Evolutionary conservation across 2,113 vertebrate species (phyloP).

Genomic region (Acanthochromis polyacanthus): DNA sequence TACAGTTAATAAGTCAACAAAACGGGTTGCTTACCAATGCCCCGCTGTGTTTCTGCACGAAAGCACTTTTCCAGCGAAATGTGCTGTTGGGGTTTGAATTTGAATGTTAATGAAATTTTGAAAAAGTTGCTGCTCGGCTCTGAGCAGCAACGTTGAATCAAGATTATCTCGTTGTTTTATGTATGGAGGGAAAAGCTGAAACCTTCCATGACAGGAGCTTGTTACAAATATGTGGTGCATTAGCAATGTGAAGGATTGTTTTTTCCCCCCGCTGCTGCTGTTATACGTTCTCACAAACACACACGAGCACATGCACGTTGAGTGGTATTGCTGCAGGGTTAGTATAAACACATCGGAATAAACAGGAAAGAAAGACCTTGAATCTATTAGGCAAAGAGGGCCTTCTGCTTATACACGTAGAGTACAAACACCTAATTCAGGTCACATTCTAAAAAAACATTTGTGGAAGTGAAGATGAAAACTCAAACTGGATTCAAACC

Average conservation of each 20-base stretch:
- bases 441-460: constrained; percentile 5
- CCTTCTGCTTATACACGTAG: constrained; percentile 36
- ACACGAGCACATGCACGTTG: constrained; percentile 13
- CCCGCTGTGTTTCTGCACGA: constrained; percentile 27
- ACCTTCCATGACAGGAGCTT: constrained; percentile 26
- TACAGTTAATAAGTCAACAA: constrained; percentile 49
- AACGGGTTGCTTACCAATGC: constrained; percentile 12
- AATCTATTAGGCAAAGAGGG: constrained; percentile 59
- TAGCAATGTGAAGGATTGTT: constrained; percentile 24
- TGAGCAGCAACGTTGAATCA: constrained; percentile 21
- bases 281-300: constrained; percentile 43
- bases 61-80: constrained; percentile 26
- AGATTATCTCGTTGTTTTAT: constrained; percentile 36
- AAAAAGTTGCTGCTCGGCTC: constrained; percentile 25
- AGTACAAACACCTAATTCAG: constrained; percentile 60
- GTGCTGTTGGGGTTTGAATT: constrained; percentile 20
- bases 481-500: neutral
- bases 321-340: constrained; percentile 62
- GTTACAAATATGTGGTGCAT: constrained; percentile 17
- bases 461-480: constrained; percentile 16
- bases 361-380: constrained; percentile 72
- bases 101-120: constrained; percentile 40
- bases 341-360: constrained; percentile 74
- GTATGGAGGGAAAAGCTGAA: constrained; percentile 29
- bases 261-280: constrained; percentile 5